A percentile compares a stretch with the other conserved stretches of the same genome.
These are phyloP conservation scores for Gila orcuttii DNA, from an alignment of 2,113 vertebrate species.

Conservation along the genomic window DNA sequence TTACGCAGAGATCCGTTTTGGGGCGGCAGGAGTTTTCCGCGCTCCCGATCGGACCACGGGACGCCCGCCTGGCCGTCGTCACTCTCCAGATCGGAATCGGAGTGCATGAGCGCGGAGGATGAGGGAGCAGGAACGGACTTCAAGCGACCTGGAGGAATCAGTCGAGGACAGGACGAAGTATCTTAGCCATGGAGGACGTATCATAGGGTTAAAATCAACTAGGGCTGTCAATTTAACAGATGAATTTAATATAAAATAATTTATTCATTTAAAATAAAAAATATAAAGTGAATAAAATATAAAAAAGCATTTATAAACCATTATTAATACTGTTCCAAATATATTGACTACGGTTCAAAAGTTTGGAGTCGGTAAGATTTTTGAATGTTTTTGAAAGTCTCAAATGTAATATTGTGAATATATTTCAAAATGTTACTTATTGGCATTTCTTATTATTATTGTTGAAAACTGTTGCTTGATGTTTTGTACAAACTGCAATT, in stretches of 20 bases:
- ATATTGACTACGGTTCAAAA: not conserved
- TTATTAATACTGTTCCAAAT: not conserved
- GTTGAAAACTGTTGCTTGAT: too few relatives aligned
- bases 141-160: slow-evolving; percentile 77
- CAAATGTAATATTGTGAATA: not conserved
- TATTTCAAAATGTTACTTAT: not conserved
- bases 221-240: not conserved
- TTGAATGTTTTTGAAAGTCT: not conserved
- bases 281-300: not conserved
- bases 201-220: not conserved
- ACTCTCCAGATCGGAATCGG: slow-evolving; percentile 94
- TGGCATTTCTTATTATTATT: too few relatives aligned
- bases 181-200: not conserved
- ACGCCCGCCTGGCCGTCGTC: slow-evolving; percentile 86
- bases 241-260: not conserved
- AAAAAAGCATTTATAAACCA: not conserved
- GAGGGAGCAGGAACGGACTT: slow-evolving; percentile 82
- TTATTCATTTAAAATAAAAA: not conserved
- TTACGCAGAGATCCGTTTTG: slow-evolving; percentile 94
- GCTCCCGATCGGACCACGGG: slow-evolving; percentile 91
- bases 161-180: not conserved
- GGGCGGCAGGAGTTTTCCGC: slow-evolving; percentile 86
- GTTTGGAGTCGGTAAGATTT: not conserved
- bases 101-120: slow-evolving; percentile 94
- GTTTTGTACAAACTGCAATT: too few relatives aligned